A percentile compares a stretch with the other conserved stretches of the same genome.
Evolutionary conservation across 2,888 invertebrate genomes (phyloP).

Genomic region (Tuta absoluta): DNA sequence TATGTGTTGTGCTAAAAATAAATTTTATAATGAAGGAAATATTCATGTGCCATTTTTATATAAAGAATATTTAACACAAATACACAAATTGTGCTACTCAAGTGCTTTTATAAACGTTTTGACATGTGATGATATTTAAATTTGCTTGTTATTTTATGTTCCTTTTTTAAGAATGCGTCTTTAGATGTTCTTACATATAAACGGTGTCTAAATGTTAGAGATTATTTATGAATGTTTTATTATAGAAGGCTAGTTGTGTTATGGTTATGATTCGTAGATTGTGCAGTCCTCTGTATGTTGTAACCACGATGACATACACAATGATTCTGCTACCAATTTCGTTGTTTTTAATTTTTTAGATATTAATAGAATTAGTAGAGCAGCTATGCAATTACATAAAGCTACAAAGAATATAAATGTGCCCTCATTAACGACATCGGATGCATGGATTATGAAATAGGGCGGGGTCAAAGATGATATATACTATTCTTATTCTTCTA

Average conservation of each 20-base stretch:
- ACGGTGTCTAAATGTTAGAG: slow-evolving; percentile 45
- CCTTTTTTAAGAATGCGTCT: slow-evolving; percentile 54
- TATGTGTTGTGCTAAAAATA: slow-evolving; percentile 66
- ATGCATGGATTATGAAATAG: slow-evolving; percentile 35
- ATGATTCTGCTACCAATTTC: slow-evolving; percentile 27
- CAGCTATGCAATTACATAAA: slow-evolving; percentile 28
- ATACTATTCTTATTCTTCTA: slow-evolving; percentile 17
- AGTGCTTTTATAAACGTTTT: slow-evolving; percentile 76
- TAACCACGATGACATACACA: slow-evolving; percentile 27
- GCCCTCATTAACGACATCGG: slow-evolving; percentile 28
- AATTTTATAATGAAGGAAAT: slow-evolving; percentile 57
- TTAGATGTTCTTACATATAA: slow-evolving; percentile 36
- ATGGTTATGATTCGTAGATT: slow-evolving; percentile 41
- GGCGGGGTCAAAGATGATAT: neutral
- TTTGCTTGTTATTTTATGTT: slow-evolving; percentile 72
- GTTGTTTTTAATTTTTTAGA: slow-evolving; percentile 28
- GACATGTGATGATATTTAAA: slow-evolving; percentile 73
- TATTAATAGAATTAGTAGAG: slow-evolving; percentile 34
- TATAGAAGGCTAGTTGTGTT: slow-evolving; percentile 35
- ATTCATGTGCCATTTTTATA: slow-evolving; percentile 75
- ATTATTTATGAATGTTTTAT: slow-evolving; percentile 36
- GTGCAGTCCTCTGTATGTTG: slow-evolving; percentile 41
- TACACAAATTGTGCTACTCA: slow-evolving; percentile 71
- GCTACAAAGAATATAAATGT: slow-evolving; percentile 2
- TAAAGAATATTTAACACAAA: slow-evolving; percentile 45